Evolutionary conservation across 1,140 invertebrate genomes (phyloP), one percentile per base, ranked within the genome.

Genomic region (Scylla paramamosain): DNA sequence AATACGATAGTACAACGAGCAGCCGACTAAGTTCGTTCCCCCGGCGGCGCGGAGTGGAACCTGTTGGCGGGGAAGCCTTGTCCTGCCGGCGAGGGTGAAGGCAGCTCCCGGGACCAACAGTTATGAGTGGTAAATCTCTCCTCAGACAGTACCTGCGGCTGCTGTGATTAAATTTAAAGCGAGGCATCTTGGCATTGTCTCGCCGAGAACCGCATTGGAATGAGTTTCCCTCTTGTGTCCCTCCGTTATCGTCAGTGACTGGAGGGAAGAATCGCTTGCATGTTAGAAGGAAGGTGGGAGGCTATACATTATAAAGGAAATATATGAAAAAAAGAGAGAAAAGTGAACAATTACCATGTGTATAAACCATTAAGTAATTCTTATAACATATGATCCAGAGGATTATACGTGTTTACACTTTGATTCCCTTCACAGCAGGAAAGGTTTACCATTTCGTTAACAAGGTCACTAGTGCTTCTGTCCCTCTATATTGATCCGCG

Each of bases 161-260:
- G 67, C n/a, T 77, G 67, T 77, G 67, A 77, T 77, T 77, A 77
- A n/a, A 77, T 25, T n/a, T 77, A 77, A n/a, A 77, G 67, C 67
- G 67, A 77, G n/a, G 25, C n/a, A 20, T 8, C 52, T 20, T 59
- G 52, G 16, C 16, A 4, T 20, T 59, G 52, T 59, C 52, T 59
- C 16, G 52, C 52, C 52, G 12, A 14, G 52, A 20, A 20, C 10
- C 52, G 12, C 52, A 59, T 8, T 4, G 16, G 10, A 12, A 59
- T 59, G 10, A 59, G 10, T 59, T 8, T 12, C 16, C 10, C 12
- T 59, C 52, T 59, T 59, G 12, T 59, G 2, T 59, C 52, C 10
- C 52, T 12, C 52, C 1, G 39, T 39, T 39, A 39, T 39, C 39
- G 1, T 39, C 39, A 2, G 39, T 6, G 1, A 39, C 39, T 39